Evolutionary conservation across 2,113 vertebrate genomes (phyloP).

Genomic region (Oostethus manadensis): DNA sequence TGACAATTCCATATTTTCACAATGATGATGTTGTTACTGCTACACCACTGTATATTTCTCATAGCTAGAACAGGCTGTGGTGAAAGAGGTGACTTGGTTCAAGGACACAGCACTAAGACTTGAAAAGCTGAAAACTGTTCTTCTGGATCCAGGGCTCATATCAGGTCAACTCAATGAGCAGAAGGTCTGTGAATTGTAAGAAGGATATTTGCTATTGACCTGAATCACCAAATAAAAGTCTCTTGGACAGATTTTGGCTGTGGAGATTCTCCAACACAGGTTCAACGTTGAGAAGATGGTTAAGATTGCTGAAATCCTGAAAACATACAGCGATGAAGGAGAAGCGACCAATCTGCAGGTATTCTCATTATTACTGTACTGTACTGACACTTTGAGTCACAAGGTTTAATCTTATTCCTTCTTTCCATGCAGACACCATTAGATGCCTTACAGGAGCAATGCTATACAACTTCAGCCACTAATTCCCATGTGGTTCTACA

Average conservation of each 20-base stretch:
- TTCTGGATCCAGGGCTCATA: constrained; percentile 66
- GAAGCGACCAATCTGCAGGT: constrained; percentile 70
- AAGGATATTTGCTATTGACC: neutral
- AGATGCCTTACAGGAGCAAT: constrained; percentile 67
- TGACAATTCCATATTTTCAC: no score
- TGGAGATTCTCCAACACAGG: constrained; percentile 81
- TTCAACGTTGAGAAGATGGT: constrained; percentile 79
- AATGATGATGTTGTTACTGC: neutral
- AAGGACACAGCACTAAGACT: constrained; percentile 56
- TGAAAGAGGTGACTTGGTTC: constrained; percentile 67
- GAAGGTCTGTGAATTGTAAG: constrained; percentile 67
- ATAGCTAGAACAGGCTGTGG: constrained; percentile 78
- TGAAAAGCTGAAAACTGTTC: constrained; percentile 64
- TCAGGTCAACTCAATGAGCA: constrained; percentile 73
- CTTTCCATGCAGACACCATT: constrained; percentile 56
- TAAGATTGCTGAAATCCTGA: constrained; percentile 67
- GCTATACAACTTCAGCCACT: constrained; percentile 66
- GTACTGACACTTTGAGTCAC: neutral
- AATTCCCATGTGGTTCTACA: constrained; percentile 70
- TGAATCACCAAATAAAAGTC: neutral
- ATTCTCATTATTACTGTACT: neutral
- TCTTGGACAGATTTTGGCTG: constrained; percentile 70
- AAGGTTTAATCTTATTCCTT: neutral
- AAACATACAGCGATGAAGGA: constrained; percentile 62
- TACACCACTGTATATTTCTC: neutral